These are phyloP conservation scores for Musca domestica DNA, from an alignment of 1,140 invertebrate species.

Conservation along the genomic window DNA sequence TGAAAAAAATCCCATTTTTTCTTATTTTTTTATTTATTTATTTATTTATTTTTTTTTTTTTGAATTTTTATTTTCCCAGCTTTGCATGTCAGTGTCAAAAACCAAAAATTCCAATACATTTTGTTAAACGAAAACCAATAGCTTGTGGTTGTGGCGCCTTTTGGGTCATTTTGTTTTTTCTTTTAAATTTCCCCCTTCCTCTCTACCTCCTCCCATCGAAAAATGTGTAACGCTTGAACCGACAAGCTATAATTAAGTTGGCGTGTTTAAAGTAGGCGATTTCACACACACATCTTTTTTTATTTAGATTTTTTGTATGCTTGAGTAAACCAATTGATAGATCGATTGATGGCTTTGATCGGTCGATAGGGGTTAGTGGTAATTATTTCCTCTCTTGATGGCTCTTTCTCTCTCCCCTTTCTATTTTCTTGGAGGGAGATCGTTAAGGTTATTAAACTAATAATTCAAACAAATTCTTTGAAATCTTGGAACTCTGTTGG, in stretches of 20 bases:
- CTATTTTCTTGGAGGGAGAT: neutral
- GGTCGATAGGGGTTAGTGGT: neutral
- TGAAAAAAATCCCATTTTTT: too few species aligned
- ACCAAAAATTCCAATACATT: too few species aligned
- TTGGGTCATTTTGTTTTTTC: neutral
- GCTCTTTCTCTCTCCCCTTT: neutral
- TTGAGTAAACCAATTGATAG: constrained; percentile 13
- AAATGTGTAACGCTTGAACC: constrained; percentile 10
- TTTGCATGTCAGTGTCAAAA: too few species aligned
- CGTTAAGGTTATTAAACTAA: constrained; percentile 11
- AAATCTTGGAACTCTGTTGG: too few species aligned
- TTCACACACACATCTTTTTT: neutral
- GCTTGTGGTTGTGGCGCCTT: neutral
- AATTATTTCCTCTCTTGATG: neutral
- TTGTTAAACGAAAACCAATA: too few species aligned
- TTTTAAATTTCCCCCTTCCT: neutral
- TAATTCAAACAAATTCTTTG: constrained; percentile 11
- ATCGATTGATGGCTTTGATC: constrained; percentile 14
- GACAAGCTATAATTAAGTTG: constrained; percentile 11
- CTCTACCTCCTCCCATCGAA: neutral
- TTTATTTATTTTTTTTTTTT: too few species aligned
- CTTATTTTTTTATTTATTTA: too few species aligned
- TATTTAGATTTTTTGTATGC: neutral
- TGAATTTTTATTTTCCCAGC: too few species aligned
- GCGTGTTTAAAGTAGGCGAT: constrained; percentile 12